Evolutionary conservation across 2,113 vertebrate species (phyloP).

Genomic region (Anser cygnoides): DNA sequence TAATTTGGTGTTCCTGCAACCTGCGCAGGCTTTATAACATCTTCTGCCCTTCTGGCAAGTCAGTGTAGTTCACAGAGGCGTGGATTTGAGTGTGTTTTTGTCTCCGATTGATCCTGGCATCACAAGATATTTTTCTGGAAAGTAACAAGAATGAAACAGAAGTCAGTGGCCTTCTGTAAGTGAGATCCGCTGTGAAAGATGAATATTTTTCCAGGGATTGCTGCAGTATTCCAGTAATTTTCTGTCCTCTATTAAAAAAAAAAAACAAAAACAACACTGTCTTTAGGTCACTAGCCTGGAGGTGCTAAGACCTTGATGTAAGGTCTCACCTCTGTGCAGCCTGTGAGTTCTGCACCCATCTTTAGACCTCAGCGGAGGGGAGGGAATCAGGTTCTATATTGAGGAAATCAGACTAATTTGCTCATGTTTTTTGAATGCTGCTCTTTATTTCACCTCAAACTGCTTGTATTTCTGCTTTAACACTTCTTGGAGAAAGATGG

Average conservation of each 20-base stretch:
- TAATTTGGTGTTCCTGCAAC: not conserved
- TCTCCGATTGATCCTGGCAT: not conserved
- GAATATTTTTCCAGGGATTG: slow-evolving; percentile 33
- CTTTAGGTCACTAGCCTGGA: not conserved
- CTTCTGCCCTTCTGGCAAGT: not conserved
- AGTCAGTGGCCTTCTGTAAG: not conserved
- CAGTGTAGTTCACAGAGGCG: not conserved
- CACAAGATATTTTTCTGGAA: not conserved
- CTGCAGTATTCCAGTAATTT: not conserved
- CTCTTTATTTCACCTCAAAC: not conserved
- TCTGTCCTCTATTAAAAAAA: not conserved
- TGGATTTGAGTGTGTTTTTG: not conserved
- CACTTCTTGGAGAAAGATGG: not conserved
- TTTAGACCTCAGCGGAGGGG: not conserved
- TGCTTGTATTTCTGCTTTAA: not conserved
- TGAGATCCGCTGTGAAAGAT: not conserved
- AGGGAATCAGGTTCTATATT: not conserved
- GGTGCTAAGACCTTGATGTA: not conserved
- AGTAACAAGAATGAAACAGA: not conserved
- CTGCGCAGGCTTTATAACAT: not conserved
- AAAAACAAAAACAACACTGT: not conserved
- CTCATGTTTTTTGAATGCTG: not conserved
- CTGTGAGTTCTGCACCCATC: not conserved
- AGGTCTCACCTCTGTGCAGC: not conserved
- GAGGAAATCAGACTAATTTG: not conserved